phyloP scores from a whole-genome alignment of 2,888 invertebrate genomes.

The Strigamia maritima region DNA sequence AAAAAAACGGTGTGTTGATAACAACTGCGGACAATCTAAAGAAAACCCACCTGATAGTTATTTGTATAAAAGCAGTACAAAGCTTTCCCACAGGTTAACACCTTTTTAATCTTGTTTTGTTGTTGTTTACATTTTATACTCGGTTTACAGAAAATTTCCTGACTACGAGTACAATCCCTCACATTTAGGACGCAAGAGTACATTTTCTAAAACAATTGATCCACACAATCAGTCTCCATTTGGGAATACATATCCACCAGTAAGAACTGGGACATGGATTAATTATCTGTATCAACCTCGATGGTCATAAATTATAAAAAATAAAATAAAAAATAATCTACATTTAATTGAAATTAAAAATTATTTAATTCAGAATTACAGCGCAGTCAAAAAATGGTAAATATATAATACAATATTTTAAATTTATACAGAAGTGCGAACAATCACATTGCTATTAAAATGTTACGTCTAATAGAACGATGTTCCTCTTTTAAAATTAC shows the following conservation, averaged over 20 bases:
- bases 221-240: neutral
- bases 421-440: neutral
- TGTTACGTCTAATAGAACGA: neutral
- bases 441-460: neutral
- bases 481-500: neutral
- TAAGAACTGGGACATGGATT: neutral
- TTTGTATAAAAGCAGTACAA: neutral
- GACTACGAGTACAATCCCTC: neutral
- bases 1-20: neutral
- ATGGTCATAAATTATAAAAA: neutral
- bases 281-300: neutral
- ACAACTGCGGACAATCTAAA: neutral
- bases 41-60: neutral
- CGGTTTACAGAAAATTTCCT: neutral
- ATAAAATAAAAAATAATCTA: neutral
- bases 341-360: neutral
- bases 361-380: neutral
- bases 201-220: neutral
- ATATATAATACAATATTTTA: neutral
- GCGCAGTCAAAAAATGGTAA: neutral
- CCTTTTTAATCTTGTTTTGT: neutral
- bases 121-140: neutral
- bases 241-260: neutral
- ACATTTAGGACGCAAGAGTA: neutral
- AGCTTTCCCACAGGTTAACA: neutral